These are phyloP conservation scores for Melanostoma scalare DNA, from an alignment of 2,888 invertebrate species.

Conservation along the genomic window DNA sequence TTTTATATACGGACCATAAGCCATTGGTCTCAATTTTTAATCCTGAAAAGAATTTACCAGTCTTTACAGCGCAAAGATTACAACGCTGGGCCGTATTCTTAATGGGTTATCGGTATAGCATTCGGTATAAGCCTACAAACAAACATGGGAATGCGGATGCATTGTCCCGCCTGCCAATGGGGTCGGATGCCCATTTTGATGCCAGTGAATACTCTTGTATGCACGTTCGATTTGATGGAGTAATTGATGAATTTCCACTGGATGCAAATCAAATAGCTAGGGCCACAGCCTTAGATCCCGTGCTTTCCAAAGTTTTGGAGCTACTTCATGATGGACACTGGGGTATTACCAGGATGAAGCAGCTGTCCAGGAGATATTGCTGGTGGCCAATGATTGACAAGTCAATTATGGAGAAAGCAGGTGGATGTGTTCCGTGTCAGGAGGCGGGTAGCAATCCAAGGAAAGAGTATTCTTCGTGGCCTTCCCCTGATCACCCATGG, in stretches of 20 bases:
- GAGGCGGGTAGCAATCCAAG: not conserved
- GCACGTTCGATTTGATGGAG: not conserved
- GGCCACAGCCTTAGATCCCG: conserved; percentile 9
- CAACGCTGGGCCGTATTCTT: not conserved
- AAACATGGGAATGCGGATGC: not conserved
- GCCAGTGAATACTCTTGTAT: not conserved
- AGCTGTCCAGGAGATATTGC: conserved; percentile 17
- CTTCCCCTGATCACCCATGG: no score
- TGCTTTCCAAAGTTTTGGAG: conserved; percentile 9
- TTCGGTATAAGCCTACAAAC: not conserved
- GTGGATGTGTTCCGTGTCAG: not conserved
- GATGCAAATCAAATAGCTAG: not conserved
- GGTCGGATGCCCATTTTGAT: not conserved
- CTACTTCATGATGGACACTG: conserved; percentile 14
- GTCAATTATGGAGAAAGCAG: not conserved
- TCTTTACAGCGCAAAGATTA: not conserved
- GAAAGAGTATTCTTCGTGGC: no score
- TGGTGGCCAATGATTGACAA: conserved; percentile 8
- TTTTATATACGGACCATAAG: not conserved
- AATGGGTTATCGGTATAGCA: not conserved
- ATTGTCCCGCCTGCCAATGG: not conserved
- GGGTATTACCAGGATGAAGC: conserved; percentile 17
- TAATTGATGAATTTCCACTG: not conserved
- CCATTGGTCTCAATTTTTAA: not conserved
- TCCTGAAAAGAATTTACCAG: not conserved